Evolutionary conservation across 1,140 invertebrate species (phyloP).

Genomic region (Helicoverpa armigera): DNA sequence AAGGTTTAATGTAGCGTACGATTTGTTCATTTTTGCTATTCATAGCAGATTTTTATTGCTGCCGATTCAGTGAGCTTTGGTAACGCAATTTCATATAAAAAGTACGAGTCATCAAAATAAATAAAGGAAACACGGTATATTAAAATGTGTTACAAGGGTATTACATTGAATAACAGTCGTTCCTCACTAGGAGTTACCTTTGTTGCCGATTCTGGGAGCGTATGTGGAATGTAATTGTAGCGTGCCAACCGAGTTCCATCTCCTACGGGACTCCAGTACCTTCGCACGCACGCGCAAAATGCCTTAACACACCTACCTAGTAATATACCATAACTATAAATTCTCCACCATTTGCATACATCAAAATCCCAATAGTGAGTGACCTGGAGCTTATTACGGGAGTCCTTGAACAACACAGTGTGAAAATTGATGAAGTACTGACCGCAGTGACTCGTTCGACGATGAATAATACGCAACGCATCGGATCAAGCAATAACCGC

Average conservation of each 20-base stretch:
- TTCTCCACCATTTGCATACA: slow-evolving; percentile 38
- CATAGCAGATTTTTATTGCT: slow-evolving; percentile 6
- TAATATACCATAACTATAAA: slow-evolving; percentile 33
- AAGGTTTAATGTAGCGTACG: slow-evolving; percentile 11
- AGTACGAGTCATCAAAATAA: slow-evolving; percentile 45
- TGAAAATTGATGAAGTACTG: slow-evolving; percentile 42
- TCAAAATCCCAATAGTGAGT: slow-evolving; percentile 16
- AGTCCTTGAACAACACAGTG: slow-evolving; percentile 41
- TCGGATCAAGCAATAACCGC: slow-evolving; percentile 9
- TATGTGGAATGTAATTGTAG: slow-evolving; percentile 73
- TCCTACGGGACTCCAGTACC: slow-evolving; percentile 63
- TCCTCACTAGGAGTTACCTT: slow-evolving; percentile 54
- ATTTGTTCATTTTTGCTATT: slow-evolving; percentile 14
- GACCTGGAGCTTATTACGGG: slow-evolving; percentile 36
- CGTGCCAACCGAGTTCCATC: slow-evolving; percentile 61
- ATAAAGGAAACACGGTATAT: slow-evolving; percentile 41
- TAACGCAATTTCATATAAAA: neutral
- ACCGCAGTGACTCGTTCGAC: slow-evolving; percentile 39
- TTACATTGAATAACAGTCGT: slow-evolving; percentile 65
- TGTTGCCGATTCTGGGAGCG: slow-evolving; percentile 68
- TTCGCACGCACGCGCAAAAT: slow-evolving; percentile 60
- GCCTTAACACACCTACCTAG: slow-evolving; percentile 22
- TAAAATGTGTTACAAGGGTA: slow-evolving; percentile 54
- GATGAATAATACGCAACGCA: slow-evolving; percentile 48
- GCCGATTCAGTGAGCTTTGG: slow-evolving; percentile 2